Evolutionary conservation across 2,113 vertebrate species (phyloP), one percentile per base, ranked within the genome.

Genomic region (Sitta europaea): DNA sequence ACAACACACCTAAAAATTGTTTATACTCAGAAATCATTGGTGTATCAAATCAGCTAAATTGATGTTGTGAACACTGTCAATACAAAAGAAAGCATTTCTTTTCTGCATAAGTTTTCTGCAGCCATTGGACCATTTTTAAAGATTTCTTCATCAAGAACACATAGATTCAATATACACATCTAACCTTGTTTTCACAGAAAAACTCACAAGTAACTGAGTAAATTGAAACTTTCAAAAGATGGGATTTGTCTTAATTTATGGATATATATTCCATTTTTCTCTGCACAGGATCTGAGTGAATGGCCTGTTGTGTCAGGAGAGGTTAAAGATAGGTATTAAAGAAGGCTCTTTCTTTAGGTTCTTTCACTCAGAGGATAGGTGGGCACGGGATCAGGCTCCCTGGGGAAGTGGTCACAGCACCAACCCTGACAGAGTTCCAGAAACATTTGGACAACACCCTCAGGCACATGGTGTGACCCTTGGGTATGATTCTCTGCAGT

Each of bases 331-430:
- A 29, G 20, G 9, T 66, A 50, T 50, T 9, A 35, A 12, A 23
- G n/a, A n/a, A n/a, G n/a, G n/a, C n/a, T n/a, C n/a, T n/a, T n/a
- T n/a, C n/a, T n/a, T n/a, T n/a, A 35, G 9, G 4, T 17, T 66
- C 31, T 66, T 57, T n/a, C 35, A 17, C 5, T 1, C 0, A 50
- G 35, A 50, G 29, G 6, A 13, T 21, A 13, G 9, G 1, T 50
- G 31, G 35, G 13, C 35, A 35, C 13, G 17, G 9, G 43, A 50
- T 50, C 11, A 22, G 33, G 23, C 12, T 57, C 9, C 10, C 31
- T 6, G 9, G 42, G 25, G 14, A 7, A 35, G 12, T 7, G 9
- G 6, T 57, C 51, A 50, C 20, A 42, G 25, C 42, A 75, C 11
- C 17, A 65, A 42, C 13, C 61, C n/a, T 67, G 61, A 35, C 11